Percentiles rank a stretch among this genome's conserved stretches.
Evolutionary conservation across 2,113 vertebrate genomes (phyloP).

Genomic region (Sinocyclocheilus anshuiensis): DNA sequence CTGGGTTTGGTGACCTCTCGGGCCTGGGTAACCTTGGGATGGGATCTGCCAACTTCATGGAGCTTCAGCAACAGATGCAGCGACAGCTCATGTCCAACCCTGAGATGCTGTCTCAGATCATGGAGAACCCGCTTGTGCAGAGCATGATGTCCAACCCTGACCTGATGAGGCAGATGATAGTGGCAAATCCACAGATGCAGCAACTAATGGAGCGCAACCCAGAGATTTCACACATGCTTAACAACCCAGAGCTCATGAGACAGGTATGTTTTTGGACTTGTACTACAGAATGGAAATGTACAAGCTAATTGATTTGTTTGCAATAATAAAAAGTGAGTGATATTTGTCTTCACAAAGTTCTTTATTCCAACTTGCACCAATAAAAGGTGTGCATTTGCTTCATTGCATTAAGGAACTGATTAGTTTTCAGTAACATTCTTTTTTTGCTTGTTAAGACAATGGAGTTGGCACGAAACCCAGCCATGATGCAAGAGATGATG

Average conservation of each 20-base stretch:
- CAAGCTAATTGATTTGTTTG: too few relatives aligned
- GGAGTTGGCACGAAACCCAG: constrained; percentile 96
- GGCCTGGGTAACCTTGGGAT: constrained; percentile 89
- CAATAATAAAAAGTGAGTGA: too few relatives aligned
- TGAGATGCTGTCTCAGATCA: constrained; percentile 98
- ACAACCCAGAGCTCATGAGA: constrained; percentile 98
- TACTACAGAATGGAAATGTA: too few relatives aligned
- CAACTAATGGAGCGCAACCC: constrained; percentile 98
- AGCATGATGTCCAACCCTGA: constrained; percentile 99
- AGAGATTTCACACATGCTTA: constrained; percentile 98
- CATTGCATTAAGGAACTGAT: too few relatives aligned
- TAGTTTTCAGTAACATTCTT: too few relatives aligned
- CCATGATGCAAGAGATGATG: constrained; percentile 99
- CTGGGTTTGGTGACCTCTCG: constrained; percentile 91
- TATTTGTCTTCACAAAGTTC: too few relatives aligned
- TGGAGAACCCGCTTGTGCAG: constrained; percentile 98
- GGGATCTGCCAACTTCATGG: constrained; percentile 98
- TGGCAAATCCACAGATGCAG: constrained; percentile 99
- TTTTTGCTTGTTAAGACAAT: constrained; percentile 81
- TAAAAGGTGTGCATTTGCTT: too few relatives aligned
- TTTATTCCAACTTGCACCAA: too few relatives aligned
- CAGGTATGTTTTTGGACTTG: constrained; percentile 77
- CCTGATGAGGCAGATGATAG: constrained; percentile 97
- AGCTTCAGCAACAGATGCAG: constrained; percentile 99
- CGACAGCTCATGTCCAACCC: constrained; percentile 99